Evolutionary conservation across 2,888 invertebrate genomes (phyloP).

Genomic region (Sinelater perroti): DNA sequence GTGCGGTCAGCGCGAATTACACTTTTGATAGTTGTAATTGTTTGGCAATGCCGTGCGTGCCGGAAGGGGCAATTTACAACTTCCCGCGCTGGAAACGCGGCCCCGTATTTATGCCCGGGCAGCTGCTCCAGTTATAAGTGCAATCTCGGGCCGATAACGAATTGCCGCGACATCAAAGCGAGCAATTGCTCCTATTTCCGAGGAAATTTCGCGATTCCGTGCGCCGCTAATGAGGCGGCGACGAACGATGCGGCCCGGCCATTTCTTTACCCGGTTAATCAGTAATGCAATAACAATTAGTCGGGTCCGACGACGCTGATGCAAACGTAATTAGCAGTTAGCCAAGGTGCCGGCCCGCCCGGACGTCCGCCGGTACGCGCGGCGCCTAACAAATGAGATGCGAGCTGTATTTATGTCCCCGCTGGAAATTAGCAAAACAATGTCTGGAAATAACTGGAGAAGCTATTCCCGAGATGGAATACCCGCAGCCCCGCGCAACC

Average conservation of each 20-base stretch:
- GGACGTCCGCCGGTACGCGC: constrained; percentile 43
- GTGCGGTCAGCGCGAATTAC: constrained; percentile 56
- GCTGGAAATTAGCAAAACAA: constrained; percentile 46
- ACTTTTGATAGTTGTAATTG: constrained; percentile 56
- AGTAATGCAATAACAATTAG: constrained; percentile 45
- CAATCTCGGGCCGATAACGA: constrained; percentile 42
- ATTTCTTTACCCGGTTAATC: constrained; percentile 36
- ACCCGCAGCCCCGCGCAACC: constrained; percentile 37
- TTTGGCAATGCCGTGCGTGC: constrained; percentile 54
- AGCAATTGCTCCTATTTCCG: constrained; percentile 46
- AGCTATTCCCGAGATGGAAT: constrained; percentile 38
- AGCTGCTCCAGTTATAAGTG: constrained; percentile 37
- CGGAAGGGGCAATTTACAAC: constrained; percentile 48
- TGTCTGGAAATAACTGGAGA: constrained; percentile 38
- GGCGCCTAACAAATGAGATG: constrained; percentile 46
- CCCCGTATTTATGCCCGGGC: constrained; percentile 23
- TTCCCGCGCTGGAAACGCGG: constrained; percentile 38
- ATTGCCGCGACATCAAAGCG: constrained; percentile 39
- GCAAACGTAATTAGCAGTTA: constrained; percentile 44
- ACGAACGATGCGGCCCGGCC: constrained; percentile 41
- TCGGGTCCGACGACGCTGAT: constrained; percentile 41
- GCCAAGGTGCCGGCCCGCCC: constrained; percentile 40
- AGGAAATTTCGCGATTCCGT: constrained; percentile 44
- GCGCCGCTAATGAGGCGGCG: constrained; percentile 43
- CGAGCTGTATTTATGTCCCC: constrained; percentile 38